Evolutionary conservation across 2,797 vertebrate genomes (phyloP).

Genomic region (Fundulus diaphanus): DNA sequence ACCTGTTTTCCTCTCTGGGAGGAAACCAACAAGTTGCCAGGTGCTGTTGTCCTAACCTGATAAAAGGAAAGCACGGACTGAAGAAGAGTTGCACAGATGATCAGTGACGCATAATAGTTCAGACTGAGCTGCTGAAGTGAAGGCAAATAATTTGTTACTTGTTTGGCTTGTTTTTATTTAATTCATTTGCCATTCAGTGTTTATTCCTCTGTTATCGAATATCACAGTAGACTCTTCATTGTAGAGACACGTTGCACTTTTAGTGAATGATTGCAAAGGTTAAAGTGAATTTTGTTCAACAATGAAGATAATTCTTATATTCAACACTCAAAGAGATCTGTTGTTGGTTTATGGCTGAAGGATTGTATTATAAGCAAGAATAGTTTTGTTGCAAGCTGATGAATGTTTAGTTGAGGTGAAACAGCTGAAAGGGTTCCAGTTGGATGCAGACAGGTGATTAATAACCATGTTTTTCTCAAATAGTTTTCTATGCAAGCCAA

Average conservation of each 20-base stretch:
- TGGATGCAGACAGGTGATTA: slow-evolving; percentile 2
- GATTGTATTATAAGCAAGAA: slow-evolving; percentile 12
- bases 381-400: not conserved
- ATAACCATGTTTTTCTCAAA: slow-evolving; percentile 11
- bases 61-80: slow-evolving; percentile 26
- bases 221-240: not conserved
- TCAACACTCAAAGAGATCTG: slow-evolving; percentile 10
- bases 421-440: not conserved
- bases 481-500: slow-evolving; percentile 62
- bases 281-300: slow-evolving; percentile 11
- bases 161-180: slow-evolving; percentile 27
- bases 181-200: slow-evolving; percentile 4
- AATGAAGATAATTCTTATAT: slow-evolving; percentile 30
- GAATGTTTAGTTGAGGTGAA: not conserved
- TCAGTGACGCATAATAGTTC: slow-evolving; percentile 20
- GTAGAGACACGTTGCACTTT: slow-evolving; percentile 4
- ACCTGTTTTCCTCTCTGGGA: slow-evolving; percentile 34
- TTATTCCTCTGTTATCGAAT: slow-evolving; percentile 6
- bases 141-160: slow-evolving; percentile 35
- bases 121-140: slow-evolving; percentile 21
- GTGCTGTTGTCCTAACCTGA: slow-evolving; percentile 23
- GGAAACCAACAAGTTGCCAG: slow-evolving; percentile 30
- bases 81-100: slow-evolving; percentile 18
- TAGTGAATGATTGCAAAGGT: slow-evolving; percentile 10
- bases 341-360: slow-evolving; percentile 12